These are phyloP conservation scores for Urocynchramus pylzowi DNA, from an alignment of 2,113 vertebrate species.

Conservation along the genomic window DNA sequence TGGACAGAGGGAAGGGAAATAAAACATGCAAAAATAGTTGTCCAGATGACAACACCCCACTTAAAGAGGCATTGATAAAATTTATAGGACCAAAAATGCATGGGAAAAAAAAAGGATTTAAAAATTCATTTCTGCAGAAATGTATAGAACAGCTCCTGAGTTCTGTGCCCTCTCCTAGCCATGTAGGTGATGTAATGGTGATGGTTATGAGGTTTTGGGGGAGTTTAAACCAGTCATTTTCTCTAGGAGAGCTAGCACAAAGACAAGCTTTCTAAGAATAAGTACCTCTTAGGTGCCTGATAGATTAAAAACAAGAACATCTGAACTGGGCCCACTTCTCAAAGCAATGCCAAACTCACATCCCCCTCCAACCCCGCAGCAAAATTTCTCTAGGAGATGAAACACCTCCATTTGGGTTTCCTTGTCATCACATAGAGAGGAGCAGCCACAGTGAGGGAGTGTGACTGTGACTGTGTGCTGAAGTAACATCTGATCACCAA, in stretches of 20 bases:
- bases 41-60: neutral
- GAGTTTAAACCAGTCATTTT: neutral
- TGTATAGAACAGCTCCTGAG: accelerated
- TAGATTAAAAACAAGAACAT: neutral
- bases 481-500: neutral
- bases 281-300: neutral
- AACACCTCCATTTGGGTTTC: neutral
- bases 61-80: neutral
- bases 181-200: neutral
- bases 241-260: neutral
- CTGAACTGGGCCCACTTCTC: neutral
- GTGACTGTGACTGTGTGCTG: neutral
- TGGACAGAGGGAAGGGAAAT: neutral
- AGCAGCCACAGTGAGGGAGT: neutral
- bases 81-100: neutral
- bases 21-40: neutral
- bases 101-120: neutral
- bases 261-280: neutral
- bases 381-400: neutral
- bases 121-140: neutral
- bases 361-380: neutral
- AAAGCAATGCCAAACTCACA: neutral
- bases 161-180: neutral
- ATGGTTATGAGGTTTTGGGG: neutral
- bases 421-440: neutral